Base-by-base conservation (phyloP, 1,140 invertebrate species). In the Aphelenchoides avenae region DNA sequence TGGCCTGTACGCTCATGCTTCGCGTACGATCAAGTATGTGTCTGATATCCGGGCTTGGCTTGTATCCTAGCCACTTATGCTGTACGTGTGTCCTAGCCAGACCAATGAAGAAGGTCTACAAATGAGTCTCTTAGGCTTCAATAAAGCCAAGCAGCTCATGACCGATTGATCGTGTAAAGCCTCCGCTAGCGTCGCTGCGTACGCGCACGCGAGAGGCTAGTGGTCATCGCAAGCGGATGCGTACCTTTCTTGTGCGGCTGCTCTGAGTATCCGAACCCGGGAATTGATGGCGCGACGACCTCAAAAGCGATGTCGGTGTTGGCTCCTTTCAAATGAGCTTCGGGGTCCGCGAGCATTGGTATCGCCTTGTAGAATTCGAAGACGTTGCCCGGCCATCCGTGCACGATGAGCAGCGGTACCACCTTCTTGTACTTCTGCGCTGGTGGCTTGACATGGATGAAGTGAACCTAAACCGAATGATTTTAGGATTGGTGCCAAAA, bases 231-330 rank as follows among this genome's bases (percentile, higher is more conserved):
- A n/a, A n/a, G n/a, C 7, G 15, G 9, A 5, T 15, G 33, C 37
- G 20, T 26, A 71, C 78, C 78, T 61, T 54, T 50, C 57, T 77
- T 73, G 31, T 86, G 78, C 0, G 81, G 81, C 58, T 84, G 84
- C 69, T 87, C 83, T 1, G 89, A 91, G 75, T 85, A 91, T 27
- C 87, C 88, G 79, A 86, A 91, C 6, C 89, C 89, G 5, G 88
- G 88, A 43, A 89, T 78, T 36, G 87, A 88, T 1, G 87, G 87
- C 5, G 83, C 83, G 18, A 91, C 82, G 1, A 90, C 79, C 78
- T 90, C 87, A 65, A 89, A 86, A 1, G 85, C 86, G 65, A 87
- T 84, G 59, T 85, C 79, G 37, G 80, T 78, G 6, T 81, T 30
- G 11, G 64, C 11, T 37, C 18, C 75, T 41, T 79, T 77, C 77